A percentile compares a stretch with the other conserved stretches of the same genome.
phyloP scores from a whole-genome alignment of 2,797 vertebrate species.

The Astyanax mexicanus region DNA sequence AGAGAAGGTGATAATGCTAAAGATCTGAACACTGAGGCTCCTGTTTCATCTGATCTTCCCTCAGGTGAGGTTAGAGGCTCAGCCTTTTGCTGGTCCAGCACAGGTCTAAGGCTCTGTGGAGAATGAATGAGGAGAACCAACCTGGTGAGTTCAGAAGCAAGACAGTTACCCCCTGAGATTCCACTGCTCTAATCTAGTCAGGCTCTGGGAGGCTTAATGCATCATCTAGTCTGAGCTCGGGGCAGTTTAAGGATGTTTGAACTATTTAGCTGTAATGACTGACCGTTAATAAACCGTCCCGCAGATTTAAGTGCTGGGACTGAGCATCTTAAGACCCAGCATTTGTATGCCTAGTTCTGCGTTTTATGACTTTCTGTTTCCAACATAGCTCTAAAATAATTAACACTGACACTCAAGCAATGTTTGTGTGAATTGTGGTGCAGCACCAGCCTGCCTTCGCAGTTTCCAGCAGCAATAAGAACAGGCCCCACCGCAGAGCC shows the following conservation, averaged over 20 bases:
- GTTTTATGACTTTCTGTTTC: not conserved
- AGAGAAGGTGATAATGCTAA: conserved; percentile 48
- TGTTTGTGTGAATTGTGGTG: conserved; percentile 26
- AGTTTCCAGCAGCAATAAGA: conserved; percentile 41
- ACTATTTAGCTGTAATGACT: conserved; percentile 61
- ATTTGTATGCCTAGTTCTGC: not conserved
- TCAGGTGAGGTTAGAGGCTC: conserved; percentile 61
- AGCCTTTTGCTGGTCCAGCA: conserved; percentile 45
- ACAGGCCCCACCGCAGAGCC: conserved; percentile 58
- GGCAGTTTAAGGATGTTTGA: conserved; percentile 60
- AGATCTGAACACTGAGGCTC: conserved; percentile 53
- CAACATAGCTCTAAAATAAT: conserved; percentile 39
- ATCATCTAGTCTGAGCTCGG: conserved; percentile 28
- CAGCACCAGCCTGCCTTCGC: conserved; percentile 31
- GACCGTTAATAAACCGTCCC: conserved; percentile 68
- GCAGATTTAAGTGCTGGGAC: not conserved
- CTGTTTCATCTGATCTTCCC: conserved; percentile 55
- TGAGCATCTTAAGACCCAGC: not conserved
- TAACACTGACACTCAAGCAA: conserved; percentile 35
- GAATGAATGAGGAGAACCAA: conserved; percentile 57
- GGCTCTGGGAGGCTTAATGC: conserved; percentile 56
- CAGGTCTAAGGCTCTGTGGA: conserved; percentile 57
- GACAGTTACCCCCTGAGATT: conserved; percentile 80
- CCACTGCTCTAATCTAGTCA: conserved; percentile 82
- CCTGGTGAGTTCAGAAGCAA: conserved; percentile 81